Conservation (phyloP, 92 coral and sea anemone genomes). For the Epizoanthus illoricatus region DNA sequence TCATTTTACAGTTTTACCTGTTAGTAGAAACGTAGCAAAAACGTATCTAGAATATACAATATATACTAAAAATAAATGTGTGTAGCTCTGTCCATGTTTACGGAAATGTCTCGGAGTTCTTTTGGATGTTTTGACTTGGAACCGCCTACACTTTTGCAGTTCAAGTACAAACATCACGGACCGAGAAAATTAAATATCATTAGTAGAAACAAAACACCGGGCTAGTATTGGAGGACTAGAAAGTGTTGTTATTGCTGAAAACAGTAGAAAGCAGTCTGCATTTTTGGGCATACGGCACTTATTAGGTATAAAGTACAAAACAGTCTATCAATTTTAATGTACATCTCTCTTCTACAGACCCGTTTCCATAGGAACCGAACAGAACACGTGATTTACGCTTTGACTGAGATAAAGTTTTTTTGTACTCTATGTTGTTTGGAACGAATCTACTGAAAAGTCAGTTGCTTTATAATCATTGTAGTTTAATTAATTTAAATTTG, state of each 20-base stretch:
- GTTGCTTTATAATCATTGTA: too few relatives aligned
- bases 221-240: not conserved
- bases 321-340: too few relatives aligned
- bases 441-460: too few relatives aligned
- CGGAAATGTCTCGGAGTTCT: not conserved
- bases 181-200: not conserved
- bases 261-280: not conserved
- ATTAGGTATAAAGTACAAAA: not conserved
- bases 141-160: not conserved
- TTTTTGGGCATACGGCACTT: not conserved
- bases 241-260: not conserved
- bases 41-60: not conserved
- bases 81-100: constrained; percentile 2
- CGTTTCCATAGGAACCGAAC: too few relatives aligned
- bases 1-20: too few relatives aligned
- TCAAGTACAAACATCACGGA: not conserved
- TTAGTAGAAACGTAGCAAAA: too few relatives aligned
- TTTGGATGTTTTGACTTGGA: constrained; percentile 6
- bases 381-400: too few relatives aligned
- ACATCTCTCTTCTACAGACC: too few relatives aligned
- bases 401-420: too few relatives aligned
- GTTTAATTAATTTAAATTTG: too few relatives aligned
- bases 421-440: too few relatives aligned
- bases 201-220: not conserved
- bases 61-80: not conserved